Base-by-base conservation (phyloP, 2,888 invertebrate genomes). In the Molorchus minor region DNA sequence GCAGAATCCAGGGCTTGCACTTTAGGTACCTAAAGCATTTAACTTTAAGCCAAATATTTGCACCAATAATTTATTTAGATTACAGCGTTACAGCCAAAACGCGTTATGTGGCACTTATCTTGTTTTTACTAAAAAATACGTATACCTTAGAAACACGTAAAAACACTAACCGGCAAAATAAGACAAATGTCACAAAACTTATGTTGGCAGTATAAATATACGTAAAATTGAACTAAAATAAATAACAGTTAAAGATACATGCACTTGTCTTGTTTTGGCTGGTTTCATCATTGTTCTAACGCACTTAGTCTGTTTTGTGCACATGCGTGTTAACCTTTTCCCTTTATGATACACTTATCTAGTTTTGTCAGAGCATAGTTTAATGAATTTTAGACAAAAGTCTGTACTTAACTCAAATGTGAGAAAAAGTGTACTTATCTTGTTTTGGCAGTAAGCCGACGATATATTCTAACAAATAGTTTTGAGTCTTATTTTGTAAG, bases 1-100 rank as follows among this genome's bases (percentile, higher is more conserved):
- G 51, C 56, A 62, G 47, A 21, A 52, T 51, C 20, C 52, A 13
- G 33, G 60, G 25, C 25, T 25, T 25, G 25, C 25, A 25, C 8
- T 25, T 25, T 5, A 25, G 25, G 25, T 25, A 25, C 8, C 25
- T 25, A 25, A 25, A 25, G 25, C 25, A 25, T 8, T 25, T 25
- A 25, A 25, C 8, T 25, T 5, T 25, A 5, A 25, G 8, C 25
- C 8, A 25, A n/a, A n/a, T n/a, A n/a, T n/a, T n/a, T n/a, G n/a
- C n/a, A n/a, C n/a, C n/a, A n/a, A n/a, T n/a, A n/a, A n/a, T n/a
- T n/a, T n/a, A n/a, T n/a, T n/a, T n/a, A n/a, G n/a, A n/a, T n/a
- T n/a, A n/a, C n/a, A 16, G 16, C 12, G 12, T 2, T 30, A 30
- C 30, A n/a, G 30, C 30, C 30, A n/a, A 30, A 30, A 30, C 2